A percentile compares a stretch with the other conserved stretches of the same genome.
phyloP scores from a whole-genome alignment of 2,797 vertebrate species.

The Geotrypetes seraphini region DNA sequence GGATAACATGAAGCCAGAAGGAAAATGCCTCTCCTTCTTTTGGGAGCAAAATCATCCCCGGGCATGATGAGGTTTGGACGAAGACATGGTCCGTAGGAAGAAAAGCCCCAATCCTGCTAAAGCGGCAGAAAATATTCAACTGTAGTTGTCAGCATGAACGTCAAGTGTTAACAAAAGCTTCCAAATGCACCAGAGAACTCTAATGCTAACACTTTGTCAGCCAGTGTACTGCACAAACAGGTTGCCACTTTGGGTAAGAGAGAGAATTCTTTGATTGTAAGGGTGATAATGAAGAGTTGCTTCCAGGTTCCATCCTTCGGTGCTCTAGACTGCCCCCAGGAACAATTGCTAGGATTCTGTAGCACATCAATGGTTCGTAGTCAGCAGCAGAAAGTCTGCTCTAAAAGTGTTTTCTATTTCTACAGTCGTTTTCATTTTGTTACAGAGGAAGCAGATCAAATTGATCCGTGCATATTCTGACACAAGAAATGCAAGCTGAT shows the following conservation, averaged over 20 bases:
- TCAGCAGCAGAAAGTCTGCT: too few relatives aligned
- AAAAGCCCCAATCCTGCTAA: conserved; percentile 41
- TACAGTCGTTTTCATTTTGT: too few relatives aligned
- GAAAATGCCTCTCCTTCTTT: conserved; percentile 60
- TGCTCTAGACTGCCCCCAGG: too few relatives aligned
- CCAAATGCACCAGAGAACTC: not conserved
- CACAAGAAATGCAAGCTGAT: too few relatives aligned
- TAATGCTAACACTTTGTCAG: conserved; percentile 6
- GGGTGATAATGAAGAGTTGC: not conserved
- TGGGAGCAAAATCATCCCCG: conserved; percentile 58
- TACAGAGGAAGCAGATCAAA: too few relatives aligned
- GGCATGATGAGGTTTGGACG: conserved; percentile 51
- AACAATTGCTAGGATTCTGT: too few relatives aligned
- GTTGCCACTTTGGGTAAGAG: not conserved
- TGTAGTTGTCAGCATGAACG: conserved; percentile 24
- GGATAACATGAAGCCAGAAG: conserved; percentile 88
- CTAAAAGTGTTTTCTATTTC: too few relatives aligned
- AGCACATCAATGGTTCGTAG: too few relatives aligned
- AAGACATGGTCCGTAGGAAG: conserved; percentile 38
- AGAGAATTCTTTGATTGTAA: conserved; percentile 1
- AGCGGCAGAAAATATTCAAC: conserved; percentile 50
- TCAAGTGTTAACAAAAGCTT: conserved; percentile 30
- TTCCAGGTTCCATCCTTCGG: not conserved
- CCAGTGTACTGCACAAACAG: conserved; percentile 2
- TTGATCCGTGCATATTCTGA: too few relatives aligned